phyloP scores from a whole-genome alignment of 2,888 invertebrate genomes.

The Ichneumon xanthorius region DNA sequence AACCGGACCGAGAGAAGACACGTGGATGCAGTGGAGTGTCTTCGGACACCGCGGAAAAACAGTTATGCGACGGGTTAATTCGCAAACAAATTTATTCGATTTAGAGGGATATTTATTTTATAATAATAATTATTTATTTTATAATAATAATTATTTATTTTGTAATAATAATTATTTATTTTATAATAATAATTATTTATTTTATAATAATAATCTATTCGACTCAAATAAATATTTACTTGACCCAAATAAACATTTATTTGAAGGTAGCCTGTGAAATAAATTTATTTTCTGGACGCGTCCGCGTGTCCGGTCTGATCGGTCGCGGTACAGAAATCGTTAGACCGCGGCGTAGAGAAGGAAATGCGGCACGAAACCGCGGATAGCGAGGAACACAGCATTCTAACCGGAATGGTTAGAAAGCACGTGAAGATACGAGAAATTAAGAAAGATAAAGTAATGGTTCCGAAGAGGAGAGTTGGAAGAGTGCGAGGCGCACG shows the following conservation, averaged over 20 bases:
- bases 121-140: not conserved
- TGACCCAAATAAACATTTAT: no score
- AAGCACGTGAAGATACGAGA: conserved; percentile 52
- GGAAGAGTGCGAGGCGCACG: conserved; percentile 19
- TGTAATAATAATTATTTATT: no score
- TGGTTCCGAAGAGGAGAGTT: not conserved
- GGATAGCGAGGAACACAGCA: conserved; percentile 46
- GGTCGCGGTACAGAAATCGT: not conserved
- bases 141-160: not conserved
- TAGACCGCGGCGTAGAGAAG: conserved; percentile 42
- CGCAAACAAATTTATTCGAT: not conserved
- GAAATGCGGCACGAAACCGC: conserved; percentile 51
- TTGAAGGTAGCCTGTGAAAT: not conserved
- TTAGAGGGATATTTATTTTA: no score
- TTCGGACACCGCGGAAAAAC: not conserved
- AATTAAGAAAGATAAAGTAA: conserved; percentile 43
- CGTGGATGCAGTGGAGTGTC: not conserved
- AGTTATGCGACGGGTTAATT: not conserved
- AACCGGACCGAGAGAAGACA: not conserved
- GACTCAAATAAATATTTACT: no score
- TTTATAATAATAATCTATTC: no score
- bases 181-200: no score
- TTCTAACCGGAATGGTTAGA: conserved; percentile 33
- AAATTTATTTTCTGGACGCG: not conserved
- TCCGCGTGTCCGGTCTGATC: not conserved